Evolutionary conservation across 2,113 vertebrate genomes (phyloP).

Genomic region (Pardalotus punctatus): DNA sequence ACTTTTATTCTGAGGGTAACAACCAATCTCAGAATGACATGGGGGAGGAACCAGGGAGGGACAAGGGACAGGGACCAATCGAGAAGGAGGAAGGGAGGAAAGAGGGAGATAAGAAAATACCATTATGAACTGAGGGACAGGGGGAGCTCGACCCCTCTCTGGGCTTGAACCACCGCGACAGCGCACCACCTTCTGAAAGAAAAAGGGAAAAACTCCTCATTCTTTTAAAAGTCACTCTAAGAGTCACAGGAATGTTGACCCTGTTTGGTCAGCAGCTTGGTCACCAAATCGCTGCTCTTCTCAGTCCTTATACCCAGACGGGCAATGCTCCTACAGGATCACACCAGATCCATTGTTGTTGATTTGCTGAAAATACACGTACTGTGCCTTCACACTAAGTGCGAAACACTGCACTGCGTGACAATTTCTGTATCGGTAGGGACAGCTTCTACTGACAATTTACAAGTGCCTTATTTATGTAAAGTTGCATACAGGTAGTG

Average conservation of each 20-base stretch:
- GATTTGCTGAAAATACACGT: accelerated
- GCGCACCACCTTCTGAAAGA: background rate
- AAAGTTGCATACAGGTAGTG: background rate
- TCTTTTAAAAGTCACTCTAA: background rate
- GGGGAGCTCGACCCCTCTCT: too few species aligned
- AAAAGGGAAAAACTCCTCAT: background rate
- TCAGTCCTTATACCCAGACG: background rate
- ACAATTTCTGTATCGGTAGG: background rate
- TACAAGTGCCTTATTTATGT: background rate
- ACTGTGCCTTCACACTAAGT: background rate
- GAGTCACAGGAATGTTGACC: background rate
- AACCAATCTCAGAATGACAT: too few species aligned
- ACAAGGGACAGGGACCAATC: too few species aligned
- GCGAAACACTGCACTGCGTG: background rate
- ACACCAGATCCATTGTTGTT: background rate
- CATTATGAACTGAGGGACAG: too few species aligned
- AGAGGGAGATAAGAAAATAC: too few species aligned
- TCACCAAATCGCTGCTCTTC: background rate
- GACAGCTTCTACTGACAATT: accelerated
- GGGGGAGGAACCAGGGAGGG: too few species aligned
- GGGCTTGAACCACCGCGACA: too few species aligned
- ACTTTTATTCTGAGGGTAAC: too few species aligned
- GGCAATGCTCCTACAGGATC: background rate
- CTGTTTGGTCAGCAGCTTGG: background rate
- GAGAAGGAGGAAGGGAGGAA: too few species aligned